phyloP scores from a whole-genome alignment of 2,113 vertebrate species.

The Epinephelus fuscoguttatus region DNA sequence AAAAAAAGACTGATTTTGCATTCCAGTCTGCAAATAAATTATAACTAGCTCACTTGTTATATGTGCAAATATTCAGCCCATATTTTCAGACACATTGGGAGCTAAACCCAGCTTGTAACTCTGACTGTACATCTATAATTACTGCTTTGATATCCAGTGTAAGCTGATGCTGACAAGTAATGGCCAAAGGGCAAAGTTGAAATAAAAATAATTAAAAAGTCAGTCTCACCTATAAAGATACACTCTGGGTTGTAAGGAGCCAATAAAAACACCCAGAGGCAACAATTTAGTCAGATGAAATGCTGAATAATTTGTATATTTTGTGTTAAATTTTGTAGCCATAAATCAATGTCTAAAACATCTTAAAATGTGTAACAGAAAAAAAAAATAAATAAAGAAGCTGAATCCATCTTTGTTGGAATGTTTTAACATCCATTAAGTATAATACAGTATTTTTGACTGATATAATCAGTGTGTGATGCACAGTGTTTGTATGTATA shows the following conservation, averaged over 20 bases:
- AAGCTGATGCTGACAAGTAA: neutral
- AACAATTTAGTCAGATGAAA: neutral
- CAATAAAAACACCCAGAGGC: neutral
- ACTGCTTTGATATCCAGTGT: neutral
- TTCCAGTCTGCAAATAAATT: neutral
- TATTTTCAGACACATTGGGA: neutral
- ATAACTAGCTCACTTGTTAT: neutral
- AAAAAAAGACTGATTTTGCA: too few relatives aligned
- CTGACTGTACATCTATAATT: neutral
- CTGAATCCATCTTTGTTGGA: neutral
- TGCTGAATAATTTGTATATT: neutral
- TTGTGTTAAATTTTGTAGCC: neutral
- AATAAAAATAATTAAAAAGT: neutral
- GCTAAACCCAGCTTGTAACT: neutral
- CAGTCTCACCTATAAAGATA: neutral
- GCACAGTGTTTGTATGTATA: neutral
- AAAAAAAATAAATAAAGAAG: neutral
- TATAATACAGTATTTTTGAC: neutral
- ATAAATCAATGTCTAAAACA: neutral
- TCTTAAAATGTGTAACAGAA: neutral
- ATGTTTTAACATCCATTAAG: neutral
- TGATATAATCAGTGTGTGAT: neutral
- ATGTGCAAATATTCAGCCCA: neutral
- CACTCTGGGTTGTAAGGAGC: neutral
- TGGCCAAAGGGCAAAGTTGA: slow-evolving; percentile 1